phyloP scores from a whole-genome alignment of 2,888 invertebrate genomes.

The Prosopocoilus inquinatus region DNA sequence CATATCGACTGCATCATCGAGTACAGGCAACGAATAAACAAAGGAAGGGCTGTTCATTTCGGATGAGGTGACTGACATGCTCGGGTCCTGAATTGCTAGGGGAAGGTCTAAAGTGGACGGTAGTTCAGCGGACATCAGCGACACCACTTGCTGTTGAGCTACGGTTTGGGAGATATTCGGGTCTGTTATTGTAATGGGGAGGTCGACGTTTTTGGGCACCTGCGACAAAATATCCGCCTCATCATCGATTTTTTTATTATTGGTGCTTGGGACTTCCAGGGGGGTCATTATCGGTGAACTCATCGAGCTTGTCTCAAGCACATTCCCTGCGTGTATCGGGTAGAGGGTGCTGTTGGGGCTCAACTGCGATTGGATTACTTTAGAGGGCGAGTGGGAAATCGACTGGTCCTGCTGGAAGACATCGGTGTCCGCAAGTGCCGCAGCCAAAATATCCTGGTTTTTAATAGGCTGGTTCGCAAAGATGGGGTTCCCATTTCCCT shows the following conservation, averaged over 20 bases:
- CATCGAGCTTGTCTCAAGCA: conserved; percentile 74
- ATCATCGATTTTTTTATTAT: conserved; percentile 46
- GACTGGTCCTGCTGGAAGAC: conserved; percentile 61
- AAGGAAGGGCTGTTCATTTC: conserved; percentile 45
- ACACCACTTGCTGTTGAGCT: conserved; percentile 44
- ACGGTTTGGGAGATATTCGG: conserved; percentile 65
- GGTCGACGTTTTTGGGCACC: conserved; percentile 68
- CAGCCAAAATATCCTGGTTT: conserved; percentile 72
- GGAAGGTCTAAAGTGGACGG: conserved; percentile 61
- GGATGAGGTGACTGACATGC: conserved; percentile 52
- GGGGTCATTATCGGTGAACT: conserved; percentile 83
- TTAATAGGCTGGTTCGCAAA: conserved; percentile 42
- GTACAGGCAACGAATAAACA: conserved; percentile 43
- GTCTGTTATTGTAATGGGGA: conserved; percentile 76
- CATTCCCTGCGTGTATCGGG: conserved; percentile 59
- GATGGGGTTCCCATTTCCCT: conserved; percentile 42
- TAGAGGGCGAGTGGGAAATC: conserved; percentile 43
- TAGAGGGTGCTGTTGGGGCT: conserved; percentile 62
- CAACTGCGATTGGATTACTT: conserved; percentile 53
- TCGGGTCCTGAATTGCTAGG: conserved; percentile 69
- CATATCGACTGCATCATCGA: conserved; percentile 43
- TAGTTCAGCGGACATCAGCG: conserved; percentile 40
- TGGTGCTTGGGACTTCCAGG: conserved; percentile 64
- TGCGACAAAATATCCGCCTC: conserved; percentile 42
- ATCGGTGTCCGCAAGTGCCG: conserved; percentile 73